These are phyloP conservation scores for Jordanella pulchra DNA, from an alignment of 2,797 vertebrate species.

Conservation along the genomic window DNA sequence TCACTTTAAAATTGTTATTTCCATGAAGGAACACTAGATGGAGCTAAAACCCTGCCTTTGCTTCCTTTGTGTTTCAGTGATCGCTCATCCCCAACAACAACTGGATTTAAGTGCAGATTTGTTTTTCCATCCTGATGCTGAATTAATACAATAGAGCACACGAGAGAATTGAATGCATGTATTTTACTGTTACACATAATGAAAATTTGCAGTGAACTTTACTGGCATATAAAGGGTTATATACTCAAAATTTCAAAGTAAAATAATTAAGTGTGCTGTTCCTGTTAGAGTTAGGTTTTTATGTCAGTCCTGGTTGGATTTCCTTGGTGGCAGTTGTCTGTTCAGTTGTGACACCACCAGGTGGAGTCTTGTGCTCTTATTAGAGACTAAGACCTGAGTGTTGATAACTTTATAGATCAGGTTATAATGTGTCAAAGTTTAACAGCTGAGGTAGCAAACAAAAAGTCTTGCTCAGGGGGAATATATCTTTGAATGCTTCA, in stretches of 20 bases:
- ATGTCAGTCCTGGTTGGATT: background rate
- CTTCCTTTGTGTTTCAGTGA: background rate
- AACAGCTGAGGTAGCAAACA: constrained; percentile 48
- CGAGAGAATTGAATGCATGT: background rate
- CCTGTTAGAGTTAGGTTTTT: background rate
- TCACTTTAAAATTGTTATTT: background rate
- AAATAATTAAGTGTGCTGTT: background rate
- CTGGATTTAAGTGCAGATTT: background rate
- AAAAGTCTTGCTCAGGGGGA: constrained; percentile 28
- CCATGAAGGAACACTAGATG: constrained; percentile 58
- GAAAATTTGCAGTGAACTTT: constrained; percentile 1
- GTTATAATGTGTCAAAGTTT: constrained; percentile 59
- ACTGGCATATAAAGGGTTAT: background rate
- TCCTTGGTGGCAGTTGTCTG: background rate
- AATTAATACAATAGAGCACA: background rate
- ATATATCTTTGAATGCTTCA: constrained; percentile 7
- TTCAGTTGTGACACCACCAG: constrained; percentile 42
- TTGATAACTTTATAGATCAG: constrained; percentile 39
- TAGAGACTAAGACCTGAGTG: constrained; percentile 18
- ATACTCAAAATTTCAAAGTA: background rate
- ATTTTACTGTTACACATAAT: background rate
- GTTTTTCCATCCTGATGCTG: background rate
- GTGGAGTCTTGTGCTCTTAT: constrained; percentile 37
- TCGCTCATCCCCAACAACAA: background rate
- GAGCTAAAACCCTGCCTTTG: constrained; percentile 26